These are phyloP conservation scores for Sinelater perroti DNA, from an alignment of 2,888 invertebrate genomes.

Conservation along the genomic window DNA sequence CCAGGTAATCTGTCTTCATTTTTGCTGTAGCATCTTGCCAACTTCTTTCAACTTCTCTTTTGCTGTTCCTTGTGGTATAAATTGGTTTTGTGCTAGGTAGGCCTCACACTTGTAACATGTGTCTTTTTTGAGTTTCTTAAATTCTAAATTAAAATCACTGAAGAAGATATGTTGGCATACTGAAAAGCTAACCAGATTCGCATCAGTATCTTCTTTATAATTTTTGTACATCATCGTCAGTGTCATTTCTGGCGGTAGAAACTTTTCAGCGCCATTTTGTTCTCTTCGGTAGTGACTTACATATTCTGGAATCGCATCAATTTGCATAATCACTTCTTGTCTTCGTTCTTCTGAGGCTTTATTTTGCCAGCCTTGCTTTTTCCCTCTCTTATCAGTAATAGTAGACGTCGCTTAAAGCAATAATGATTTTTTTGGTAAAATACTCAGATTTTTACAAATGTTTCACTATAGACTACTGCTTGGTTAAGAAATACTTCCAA, in stretches of 20 bases:
- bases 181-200: too few relatives aligned
- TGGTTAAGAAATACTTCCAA: too few relatives aligned
- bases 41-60: too few relatives aligned
- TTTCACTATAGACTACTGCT: too few relatives aligned
- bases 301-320: neutral
- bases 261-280: neutral
- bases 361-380: neutral
- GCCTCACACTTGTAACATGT: neutral
- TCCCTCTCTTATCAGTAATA: neutral
- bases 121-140: neutral
- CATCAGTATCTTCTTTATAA: neutral
- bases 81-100: too few relatives aligned
- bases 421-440: too few relatives aligned
- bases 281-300: neutral
- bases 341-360: neutral
- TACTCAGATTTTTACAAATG: too few relatives aligned
- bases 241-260: neutral
- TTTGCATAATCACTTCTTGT: neutral
- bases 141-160: neutral
- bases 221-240: neutral
- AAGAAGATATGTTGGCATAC: too few relatives aligned
- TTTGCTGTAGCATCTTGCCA: too few relatives aligned
- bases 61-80: too few relatives aligned
- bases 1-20: too few relatives aligned
- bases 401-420: too few relatives aligned